Conservation (phyloP, 2,797 vertebrate genomes). For the Phrynocephalus vlangalii region DNA sequence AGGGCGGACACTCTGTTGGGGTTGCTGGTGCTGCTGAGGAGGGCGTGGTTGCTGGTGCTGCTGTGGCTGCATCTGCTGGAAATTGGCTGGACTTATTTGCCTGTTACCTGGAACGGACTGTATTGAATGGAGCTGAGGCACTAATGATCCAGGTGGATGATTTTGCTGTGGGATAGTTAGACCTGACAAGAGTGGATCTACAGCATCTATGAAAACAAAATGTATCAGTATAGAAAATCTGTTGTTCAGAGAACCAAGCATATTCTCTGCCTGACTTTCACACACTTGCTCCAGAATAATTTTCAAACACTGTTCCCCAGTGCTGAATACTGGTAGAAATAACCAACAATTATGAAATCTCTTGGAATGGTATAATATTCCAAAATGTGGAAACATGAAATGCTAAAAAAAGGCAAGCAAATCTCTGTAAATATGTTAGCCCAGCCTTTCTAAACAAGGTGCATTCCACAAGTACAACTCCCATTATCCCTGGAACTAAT, state of each 20-base stretch:
- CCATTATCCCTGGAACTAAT: neutral
- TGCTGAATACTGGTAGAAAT: neutral
- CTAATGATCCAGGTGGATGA: conserved; percentile 89
- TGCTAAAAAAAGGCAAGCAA: neutral
- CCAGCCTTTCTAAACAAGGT: neutral
- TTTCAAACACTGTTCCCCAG: neutral
- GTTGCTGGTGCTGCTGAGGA: conserved; percentile 88
- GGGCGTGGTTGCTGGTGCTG: conserved; percentile 88
- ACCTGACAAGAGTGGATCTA: conserved; percentile 93
- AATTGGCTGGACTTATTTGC: conserved; percentile 89
- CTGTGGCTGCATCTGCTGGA: conserved; percentile 88
- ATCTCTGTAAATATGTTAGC: neutral
- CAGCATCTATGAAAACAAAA: conserved; percentile 83
- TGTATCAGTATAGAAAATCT: conserved; percentile 55
- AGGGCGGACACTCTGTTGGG: conserved; percentile 87
- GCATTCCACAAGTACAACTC: neutral
- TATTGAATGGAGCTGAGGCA: conserved; percentile 91
- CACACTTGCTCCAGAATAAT: neutral
- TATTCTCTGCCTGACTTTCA: neutral
- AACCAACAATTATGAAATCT: neutral
- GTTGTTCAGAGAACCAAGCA: conserved; percentile 6
- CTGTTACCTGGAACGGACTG: conserved; percentile 89
- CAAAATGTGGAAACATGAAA: neutral
- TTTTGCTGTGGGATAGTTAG: conserved; percentile 87
- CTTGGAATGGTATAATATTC: neutral